A percentile compares a stretch with the other conserved stretches of the same genome.
These are phyloP conservation scores for Zapus hudsonius DNA, from an alignment of 2,113 vertebrate genomes.

Conservation along the genomic window DNA sequence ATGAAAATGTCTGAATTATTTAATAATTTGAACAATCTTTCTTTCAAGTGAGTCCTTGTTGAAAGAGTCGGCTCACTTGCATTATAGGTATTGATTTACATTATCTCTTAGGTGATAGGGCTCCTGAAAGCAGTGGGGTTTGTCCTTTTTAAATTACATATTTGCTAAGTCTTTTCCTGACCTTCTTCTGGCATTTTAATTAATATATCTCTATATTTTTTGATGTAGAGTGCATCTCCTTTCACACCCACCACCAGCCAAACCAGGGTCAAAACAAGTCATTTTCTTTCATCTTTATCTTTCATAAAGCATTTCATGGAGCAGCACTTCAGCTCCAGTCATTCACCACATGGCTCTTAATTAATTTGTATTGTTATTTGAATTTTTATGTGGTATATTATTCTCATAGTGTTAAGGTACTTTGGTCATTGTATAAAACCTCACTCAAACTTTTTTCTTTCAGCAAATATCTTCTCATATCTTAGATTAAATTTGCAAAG, in stretches of 20 bases:
- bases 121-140: neutral
- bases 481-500: slow-evolving; percentile 54
- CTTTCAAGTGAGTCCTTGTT: neutral
- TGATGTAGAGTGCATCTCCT: neutral
- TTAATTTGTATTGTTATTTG: slow-evolving; percentile 32
- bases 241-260: neutral
- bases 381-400: neutral
- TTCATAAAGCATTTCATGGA: neutral
- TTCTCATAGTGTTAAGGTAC: neutral
- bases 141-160: neutral
- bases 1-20: neutral
- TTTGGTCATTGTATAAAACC: neutral
- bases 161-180: neutral
- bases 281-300: neutral
- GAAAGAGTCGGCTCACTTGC: neutral
- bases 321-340: neutral
- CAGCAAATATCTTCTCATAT: neutral
- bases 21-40: neutral
- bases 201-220: neutral
- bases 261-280: neutral
- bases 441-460: slow-evolving; percentile 19
- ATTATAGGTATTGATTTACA: neutral
- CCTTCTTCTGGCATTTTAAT: neutral
- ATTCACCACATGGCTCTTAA: neutral
- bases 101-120: neutral